phyloP scores from a whole-genome alignment of 2,113 vertebrate species.

The Hemicordylus capensis region DNA sequence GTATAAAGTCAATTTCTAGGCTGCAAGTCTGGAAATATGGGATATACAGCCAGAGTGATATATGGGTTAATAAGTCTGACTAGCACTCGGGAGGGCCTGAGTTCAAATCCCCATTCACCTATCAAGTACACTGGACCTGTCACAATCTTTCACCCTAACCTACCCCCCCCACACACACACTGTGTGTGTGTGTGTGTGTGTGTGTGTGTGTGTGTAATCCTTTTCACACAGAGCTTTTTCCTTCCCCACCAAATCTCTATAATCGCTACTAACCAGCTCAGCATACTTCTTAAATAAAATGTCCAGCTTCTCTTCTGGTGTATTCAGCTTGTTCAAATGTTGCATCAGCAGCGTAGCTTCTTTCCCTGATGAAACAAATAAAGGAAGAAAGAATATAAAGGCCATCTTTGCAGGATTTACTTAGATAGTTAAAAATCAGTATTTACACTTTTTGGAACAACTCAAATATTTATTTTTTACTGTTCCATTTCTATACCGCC shows the following conservation, averaged over 20 bases:
- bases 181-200: too few species aligned
- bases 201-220: too few species aligned
- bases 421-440: neutral
- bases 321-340: conserved; percentile 81
- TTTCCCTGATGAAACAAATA: conserved; percentile 72
- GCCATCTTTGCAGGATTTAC: neutral
- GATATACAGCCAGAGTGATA: too few species aligned
- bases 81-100: too few species aligned
- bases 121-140: too few species aligned
- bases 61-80: too few species aligned
- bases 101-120: too few species aligned
- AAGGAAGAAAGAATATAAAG: neutral
- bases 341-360: conserved; percentile 85
- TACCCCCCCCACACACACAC: too few species aligned
- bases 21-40: too few species aligned
- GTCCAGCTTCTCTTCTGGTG: conserved; percentile 89
- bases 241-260: conserved; percentile 7
- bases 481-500: too few species aligned
- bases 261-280: conserved; percentile 84
- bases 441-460: neutral
- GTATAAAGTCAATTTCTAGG: neutral
- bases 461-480: too few species aligned
- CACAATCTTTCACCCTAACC: too few species aligned
- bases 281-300: conserved; percentile 86
- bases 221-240: neutral